Evolutionary conservation across 2,113 vertebrate genomes (phyloP).

Genomic region (Theristicus caerulescens): DNA sequence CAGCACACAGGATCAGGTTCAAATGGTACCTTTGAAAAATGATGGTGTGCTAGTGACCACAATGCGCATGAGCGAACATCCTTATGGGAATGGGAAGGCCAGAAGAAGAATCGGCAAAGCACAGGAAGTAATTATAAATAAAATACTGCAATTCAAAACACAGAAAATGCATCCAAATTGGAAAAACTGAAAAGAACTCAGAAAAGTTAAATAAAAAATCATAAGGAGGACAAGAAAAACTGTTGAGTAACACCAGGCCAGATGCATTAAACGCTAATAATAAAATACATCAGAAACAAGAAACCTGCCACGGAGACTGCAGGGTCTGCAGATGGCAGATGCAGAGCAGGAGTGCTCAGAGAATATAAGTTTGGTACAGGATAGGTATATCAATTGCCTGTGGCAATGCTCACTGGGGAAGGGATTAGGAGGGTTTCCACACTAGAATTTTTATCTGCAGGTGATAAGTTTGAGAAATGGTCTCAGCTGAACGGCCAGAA

Average conservation of each 20-base stretch:
- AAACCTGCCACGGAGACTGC: not conserved
- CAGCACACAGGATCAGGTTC: not conserved
- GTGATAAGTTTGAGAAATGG: not conserved
- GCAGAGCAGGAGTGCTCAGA: not conserved
- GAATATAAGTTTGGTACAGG: not conserved
- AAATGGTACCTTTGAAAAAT: not conserved
- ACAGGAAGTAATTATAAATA: not conserved
- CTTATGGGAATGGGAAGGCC: not conserved
- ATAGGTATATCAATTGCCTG: not conserved
- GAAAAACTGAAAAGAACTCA: not conserved
- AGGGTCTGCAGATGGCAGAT: not conserved
- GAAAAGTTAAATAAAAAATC: not conserved
- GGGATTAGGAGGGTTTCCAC: not conserved
- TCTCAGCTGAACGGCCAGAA: not conserved
- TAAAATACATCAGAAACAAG: not conserved
- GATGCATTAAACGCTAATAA: not conserved
- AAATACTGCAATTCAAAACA: not conserved
- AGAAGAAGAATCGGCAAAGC: not conserved
- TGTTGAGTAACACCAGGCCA: not conserved
- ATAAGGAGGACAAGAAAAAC: not conserved
- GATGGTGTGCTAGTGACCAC: not conserved
- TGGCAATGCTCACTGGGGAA: not conserved
- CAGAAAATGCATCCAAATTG: not conserved
- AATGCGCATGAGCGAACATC: not conserved
- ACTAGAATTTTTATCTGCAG: not conserved